Conservation (phyloP, 2,888 invertebrate species). For the Subacronicta megacephala region DNA sequence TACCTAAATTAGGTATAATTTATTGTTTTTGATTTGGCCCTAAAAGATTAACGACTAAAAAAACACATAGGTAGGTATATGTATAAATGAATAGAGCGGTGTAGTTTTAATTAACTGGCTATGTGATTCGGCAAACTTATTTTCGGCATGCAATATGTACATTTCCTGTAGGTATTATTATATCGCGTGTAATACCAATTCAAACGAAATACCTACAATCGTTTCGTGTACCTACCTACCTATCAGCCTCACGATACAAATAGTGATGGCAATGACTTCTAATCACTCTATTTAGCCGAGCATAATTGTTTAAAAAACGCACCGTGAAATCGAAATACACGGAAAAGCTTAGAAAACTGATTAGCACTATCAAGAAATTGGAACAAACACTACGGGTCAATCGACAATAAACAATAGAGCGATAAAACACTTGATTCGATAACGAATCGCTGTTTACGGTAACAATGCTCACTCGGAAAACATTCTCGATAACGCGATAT, state of each 20-base stretch:
- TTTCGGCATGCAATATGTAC: conserved; percentile 10
- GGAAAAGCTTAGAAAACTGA: conserved; percentile 51
- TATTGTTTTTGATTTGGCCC: conserved; percentile 24
- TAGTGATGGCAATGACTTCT: conserved; percentile 4
- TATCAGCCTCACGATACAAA: background rate
- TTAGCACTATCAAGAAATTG: conserved; percentile 58
- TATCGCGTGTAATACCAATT: conserved; percentile 13
- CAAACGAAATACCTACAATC: too few species aligned
- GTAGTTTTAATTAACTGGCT: conserved; percentile 19
- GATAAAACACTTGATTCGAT: conserved; percentile 70
- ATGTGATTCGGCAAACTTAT: conserved; percentile 6
- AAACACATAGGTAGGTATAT: conserved; percentile 9
- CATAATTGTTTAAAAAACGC: conserved; percentile 26
- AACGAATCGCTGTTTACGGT: conserved; percentile 66
- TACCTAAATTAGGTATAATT: too few species aligned
- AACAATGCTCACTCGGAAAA: conserved; percentile 68
- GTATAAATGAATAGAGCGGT: conserved; percentile 9
- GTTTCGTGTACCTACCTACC: too few species aligned
- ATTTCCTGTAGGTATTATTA: conserved; percentile 29
- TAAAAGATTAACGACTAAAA: conserved; percentile 26
- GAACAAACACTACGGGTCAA: conserved; percentile 63
- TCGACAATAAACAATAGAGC: conserved; percentile 70
- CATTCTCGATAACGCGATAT: conserved; percentile 68
- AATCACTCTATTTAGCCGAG: conserved; percentile 14
- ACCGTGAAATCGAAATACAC: conserved; percentile 32